Evolutionary conservation across 2,888 invertebrate species (phyloP).

Genomic region (Aproaerema taeniolella): DNA sequence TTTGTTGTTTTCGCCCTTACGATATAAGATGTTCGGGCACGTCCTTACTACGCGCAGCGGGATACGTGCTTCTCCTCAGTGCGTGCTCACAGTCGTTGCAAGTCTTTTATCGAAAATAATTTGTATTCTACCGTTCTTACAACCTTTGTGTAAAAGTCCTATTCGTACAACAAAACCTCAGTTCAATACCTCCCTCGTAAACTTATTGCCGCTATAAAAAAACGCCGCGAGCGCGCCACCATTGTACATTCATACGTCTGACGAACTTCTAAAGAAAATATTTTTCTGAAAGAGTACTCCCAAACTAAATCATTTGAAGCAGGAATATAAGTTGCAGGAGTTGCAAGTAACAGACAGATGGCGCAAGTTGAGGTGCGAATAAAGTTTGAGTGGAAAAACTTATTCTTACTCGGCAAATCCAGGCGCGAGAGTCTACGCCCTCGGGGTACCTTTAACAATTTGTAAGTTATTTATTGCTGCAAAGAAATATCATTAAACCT

Average conservation of each 20-base stretch:
- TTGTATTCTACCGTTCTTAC: conserved; percentile 5
- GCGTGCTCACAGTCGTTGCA: background rate
- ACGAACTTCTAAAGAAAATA: conserved; percentile 62
- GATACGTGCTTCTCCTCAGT: background rate
- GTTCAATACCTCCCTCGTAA: conserved; percentile 28
- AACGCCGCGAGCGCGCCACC: conserved; percentile 26
- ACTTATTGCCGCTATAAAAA: conserved; percentile 35
- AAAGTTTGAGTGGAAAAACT: conserved; percentile 75
- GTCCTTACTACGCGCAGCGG: conserved; percentile 3
- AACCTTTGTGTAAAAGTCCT: conserved; percentile 20
- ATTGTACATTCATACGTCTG: conserved; percentile 63
- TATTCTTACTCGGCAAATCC: conserved; percentile 55
- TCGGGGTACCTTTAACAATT: conserved; percentile 68
- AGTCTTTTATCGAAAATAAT: conserved; percentile 6
- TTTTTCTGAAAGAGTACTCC: conserved; percentile 63
- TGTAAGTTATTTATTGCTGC: conserved; percentile 72
- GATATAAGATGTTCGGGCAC: conserved; percentile 8
- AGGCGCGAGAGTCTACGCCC: conserved; percentile 52
- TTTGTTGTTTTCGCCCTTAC: conserved; percentile 44
- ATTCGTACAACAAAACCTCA: conserved; percentile 24
- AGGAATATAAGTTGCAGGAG: conserved; percentile 67
- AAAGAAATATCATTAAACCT: conserved; percentile 65
- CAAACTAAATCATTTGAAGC: conserved; percentile 72
- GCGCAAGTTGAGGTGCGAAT: conserved; percentile 66
- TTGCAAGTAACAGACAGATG: conserved; percentile 56